These are phyloP conservation scores for Poecilus cupreus DNA, from an alignment of 2,888 invertebrate species.

Conservation along the genomic window DNA sequence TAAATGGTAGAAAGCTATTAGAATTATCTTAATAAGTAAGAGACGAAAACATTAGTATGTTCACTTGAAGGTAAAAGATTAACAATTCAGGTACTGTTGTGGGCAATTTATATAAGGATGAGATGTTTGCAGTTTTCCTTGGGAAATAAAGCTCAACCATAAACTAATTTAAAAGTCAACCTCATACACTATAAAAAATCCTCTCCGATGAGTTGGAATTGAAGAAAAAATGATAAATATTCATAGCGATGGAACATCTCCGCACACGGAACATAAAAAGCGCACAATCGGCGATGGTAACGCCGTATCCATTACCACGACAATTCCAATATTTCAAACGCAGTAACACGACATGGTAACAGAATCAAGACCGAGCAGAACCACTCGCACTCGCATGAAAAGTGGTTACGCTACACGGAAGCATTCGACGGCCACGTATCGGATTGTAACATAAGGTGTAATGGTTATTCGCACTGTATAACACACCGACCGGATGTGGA, in stretches of 20 bases:
- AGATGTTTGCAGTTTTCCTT: no score
- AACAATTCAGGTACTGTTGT: no score
- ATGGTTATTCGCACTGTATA: constrained; percentile 48
- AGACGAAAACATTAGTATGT: no score
- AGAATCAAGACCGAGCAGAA: neutral
- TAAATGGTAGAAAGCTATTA: no score
- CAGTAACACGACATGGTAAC: neutral
- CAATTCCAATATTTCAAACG: constrained; percentile 46
- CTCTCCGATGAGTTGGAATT: no score
- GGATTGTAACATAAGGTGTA: constrained; percentile 50
- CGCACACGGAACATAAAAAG: constrained; percentile 13
- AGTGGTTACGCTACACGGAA: constrained; percentile 53
- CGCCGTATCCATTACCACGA: constrained; percentile 35
- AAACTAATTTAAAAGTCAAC: no score
- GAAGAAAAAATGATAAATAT: constrained; percentile 39
- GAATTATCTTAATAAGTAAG: no score
- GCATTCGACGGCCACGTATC: constrained; percentile 41
- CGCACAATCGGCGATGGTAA: neutral
- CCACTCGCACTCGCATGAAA: constrained; percentile 3
- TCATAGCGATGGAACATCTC: constrained; percentile 23
- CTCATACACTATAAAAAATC: no score
- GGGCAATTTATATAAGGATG: no score
- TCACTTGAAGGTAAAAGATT: no score
- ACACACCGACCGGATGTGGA: constrained; percentile 16
- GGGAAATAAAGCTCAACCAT: no score